Evolutionary conservation across 2,113 vertebrate species (phyloP).

Genomic region (Serinus canaria): DNA sequence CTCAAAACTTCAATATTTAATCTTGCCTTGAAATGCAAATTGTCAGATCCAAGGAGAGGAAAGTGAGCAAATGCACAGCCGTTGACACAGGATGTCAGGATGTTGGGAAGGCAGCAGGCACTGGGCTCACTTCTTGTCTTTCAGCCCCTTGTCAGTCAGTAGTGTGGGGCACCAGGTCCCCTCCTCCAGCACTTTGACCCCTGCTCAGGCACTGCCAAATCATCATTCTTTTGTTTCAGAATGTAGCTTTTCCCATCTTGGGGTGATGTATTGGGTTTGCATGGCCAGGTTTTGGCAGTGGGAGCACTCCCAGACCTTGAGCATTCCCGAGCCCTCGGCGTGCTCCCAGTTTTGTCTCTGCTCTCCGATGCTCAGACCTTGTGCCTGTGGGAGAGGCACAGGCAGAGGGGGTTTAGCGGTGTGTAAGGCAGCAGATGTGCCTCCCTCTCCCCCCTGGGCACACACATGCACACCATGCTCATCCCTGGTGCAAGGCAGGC

Average conservation of each 20-base stretch:
- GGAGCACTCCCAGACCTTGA: not conserved
- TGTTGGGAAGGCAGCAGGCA: not conserved
- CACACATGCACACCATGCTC: not conserved
- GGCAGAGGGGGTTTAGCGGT: not conserved
- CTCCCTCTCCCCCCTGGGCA: not conserved
- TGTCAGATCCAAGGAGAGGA: conserved; percentile 28
- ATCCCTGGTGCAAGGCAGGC: not conserved
- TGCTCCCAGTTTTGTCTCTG: not conserved
- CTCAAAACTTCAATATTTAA: conserved; percentile 68
- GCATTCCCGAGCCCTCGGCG: rapidly evolving
- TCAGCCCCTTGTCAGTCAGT: not conserved
- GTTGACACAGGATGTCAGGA: rapidly evolving
- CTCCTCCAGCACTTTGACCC: not conserved
- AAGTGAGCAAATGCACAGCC: not conserved
- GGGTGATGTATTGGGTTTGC: not conserved
- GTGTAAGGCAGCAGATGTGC: not conserved
- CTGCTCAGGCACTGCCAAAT: not conserved
- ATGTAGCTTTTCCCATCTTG: not conserved
- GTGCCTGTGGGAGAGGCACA: not conserved
- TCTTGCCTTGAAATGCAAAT: conserved; percentile 58
- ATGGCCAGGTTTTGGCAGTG: not conserved
- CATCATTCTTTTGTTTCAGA: not conserved
- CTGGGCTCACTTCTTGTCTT: not conserved
- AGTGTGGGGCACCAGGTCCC: not conserved
- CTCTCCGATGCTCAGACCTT: not conserved